Conservation (phyloP, 2,888 invertebrate genomes). For the Aethes cnicana region DNA sequence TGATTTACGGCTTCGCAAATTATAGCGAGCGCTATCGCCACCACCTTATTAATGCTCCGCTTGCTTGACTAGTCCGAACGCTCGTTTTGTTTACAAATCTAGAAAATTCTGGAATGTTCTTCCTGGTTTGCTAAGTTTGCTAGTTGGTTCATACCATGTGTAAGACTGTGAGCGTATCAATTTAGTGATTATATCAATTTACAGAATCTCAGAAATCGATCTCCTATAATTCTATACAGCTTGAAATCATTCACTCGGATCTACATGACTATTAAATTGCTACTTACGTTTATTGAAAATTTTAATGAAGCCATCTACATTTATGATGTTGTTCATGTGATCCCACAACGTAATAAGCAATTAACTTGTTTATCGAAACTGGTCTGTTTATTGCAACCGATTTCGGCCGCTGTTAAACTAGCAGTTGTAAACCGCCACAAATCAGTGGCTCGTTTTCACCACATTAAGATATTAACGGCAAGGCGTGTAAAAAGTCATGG, state of each 20-base stretch:
- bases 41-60: not conserved
- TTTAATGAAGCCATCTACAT: conserved; percentile 6
- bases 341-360: conserved; percentile 13
- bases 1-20: conserved; percentile 48
- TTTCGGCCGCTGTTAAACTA: conserved; percentile 13
- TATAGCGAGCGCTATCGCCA: conserved; percentile 2
- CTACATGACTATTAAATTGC: conserved; percentile 26
- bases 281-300: conserved; percentile 7
- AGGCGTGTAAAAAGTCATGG: conserved; percentile 8
- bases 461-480: conserved; percentile 22
- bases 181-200: too few species aligned
- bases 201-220: too few species aligned
- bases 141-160: too few species aligned
- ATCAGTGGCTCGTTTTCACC: conserved; percentile 25
- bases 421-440: conserved; percentile 10
- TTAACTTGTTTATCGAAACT: conserved; percentile 27
- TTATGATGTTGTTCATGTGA: conserved; percentile 7
- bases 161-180: too few species aligned
- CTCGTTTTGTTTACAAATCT: not conserved
- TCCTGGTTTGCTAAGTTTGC: too few species aligned
- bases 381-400: conserved; percentile 10
- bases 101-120: too few species aligned
- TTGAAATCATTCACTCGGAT: too few species aligned
- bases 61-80: not conserved
- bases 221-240: too few species aligned